Base-by-base conservation (phyloP, 1,140 invertebrate species). In the Hyphantria cunea region DNA sequence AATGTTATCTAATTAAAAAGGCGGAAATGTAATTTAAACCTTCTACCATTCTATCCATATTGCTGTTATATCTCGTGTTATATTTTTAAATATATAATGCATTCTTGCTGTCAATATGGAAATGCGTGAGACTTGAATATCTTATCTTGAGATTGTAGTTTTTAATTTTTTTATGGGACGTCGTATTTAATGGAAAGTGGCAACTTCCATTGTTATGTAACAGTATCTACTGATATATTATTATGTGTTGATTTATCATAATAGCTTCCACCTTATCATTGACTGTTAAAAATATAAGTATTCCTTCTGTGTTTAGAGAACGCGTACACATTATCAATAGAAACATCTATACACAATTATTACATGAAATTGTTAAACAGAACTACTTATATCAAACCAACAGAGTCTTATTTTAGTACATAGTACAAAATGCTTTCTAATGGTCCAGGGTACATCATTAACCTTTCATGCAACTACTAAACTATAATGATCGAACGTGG, bases 1-100 rank as follows among this genome's bases (percentile, higher is more conserved):
- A 17, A 7, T 42, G 25, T 60, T 60, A 49, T 49, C 11, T 11
- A 48, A 49, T 48, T 49, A 25, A 48, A 37, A 11, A 48, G 44
- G 31, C 9, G 37, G 17, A 34, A 51, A 51, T 51, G 55, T 58
- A 58, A 58, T 58, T 58, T 58, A 49, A 41, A 25, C 44, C 55
- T 48, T 17, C 32, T 51, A 6, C 8, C 37, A 51, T 32, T 60
- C 47, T 33, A 1, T 31, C 17, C 45, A 48, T 31, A 48, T 44
- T 44, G 41, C 54, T 56, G 9, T 44, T 39, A 25, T 48, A 56
- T 47, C 17, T 25, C 17, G 17, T 5, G n/a, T n/a, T n/a, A n/a
- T n/a, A n/a, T n/a, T n/a, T n/a, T n/a, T n/a, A n/a, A n/a, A n/a
- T 25, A 25, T 56, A 34, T 33, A 33, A 45, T 45, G 31, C 53